phyloP scores from a whole-genome alignment of 1,140 invertebrate species.

The Drosophila nebulosa region DNA sequence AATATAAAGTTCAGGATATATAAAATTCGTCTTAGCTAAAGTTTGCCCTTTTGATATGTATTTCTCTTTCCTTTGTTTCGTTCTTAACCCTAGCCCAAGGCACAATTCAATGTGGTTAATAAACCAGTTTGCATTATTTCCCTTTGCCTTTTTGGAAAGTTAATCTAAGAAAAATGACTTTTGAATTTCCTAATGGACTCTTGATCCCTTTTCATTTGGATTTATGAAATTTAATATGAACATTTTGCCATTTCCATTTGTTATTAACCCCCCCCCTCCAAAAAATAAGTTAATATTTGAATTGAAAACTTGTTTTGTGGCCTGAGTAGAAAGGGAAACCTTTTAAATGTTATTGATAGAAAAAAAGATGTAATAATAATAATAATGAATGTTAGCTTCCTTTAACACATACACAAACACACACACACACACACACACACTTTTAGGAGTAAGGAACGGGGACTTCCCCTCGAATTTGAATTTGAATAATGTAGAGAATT shows the following conservation, averaged over 20 bases:
- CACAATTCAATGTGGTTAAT: not conserved
- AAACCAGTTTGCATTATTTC: too few relatives aligned
- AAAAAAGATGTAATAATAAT: not conserved
- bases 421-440: not conserved
- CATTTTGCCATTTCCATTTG: not conserved
- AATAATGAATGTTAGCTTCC: not conserved
- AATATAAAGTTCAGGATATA: too few relatives aligned
- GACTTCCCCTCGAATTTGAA: not conserved
- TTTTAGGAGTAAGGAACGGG: too few relatives aligned
- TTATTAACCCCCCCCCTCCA: not conserved
- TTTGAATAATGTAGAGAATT: not conserved
- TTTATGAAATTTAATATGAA: not conserved
- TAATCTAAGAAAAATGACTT: not conserved
- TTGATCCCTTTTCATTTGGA: not conserved
- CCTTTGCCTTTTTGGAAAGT: not conserved
- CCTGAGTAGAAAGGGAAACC: not conserved
- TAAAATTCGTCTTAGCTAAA: too few relatives aligned
- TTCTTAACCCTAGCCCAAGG: not conserved
- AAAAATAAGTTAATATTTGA: not conserved
- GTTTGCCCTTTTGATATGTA: too few relatives aligned
- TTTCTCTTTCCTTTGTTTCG: not conserved
- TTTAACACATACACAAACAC: not conserved
- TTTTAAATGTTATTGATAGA: not conserved
- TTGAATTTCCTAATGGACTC: not conserved
- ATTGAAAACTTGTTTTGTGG: not conserved